phyloP scores from a whole-genome alignment of 2,113 vertebrate species.

The Charadrius vociferus region DNA sequence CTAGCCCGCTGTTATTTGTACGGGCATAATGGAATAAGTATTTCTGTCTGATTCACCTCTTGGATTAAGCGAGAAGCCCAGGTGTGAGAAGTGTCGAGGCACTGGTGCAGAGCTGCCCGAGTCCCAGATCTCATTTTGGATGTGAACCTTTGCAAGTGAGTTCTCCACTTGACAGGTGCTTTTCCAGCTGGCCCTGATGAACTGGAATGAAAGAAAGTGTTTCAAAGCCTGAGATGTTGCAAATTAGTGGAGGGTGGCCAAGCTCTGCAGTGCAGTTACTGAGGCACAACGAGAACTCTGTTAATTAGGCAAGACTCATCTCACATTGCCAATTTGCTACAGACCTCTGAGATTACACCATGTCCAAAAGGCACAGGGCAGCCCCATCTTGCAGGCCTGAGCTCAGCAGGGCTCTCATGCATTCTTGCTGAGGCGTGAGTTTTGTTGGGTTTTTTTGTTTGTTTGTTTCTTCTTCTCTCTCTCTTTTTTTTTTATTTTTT shows the following conservation, averaged over 20 bases:
- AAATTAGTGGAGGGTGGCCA: not conserved
- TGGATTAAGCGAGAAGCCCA: not conserved
- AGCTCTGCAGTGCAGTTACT: not conserved
- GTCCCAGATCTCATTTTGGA: not conserved
- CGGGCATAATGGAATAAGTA: not conserved
- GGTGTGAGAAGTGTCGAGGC: not conserved
- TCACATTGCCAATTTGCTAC: not conserved
- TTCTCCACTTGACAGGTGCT: not conserved
- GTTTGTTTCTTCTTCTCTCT: too few relatives aligned
- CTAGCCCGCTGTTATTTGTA: not conserved
- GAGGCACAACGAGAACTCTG: not conserved
- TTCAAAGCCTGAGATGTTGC: slow-evolving; percentile 9
- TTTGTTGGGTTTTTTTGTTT: too few relatives aligned
- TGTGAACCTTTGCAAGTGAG: not conserved
- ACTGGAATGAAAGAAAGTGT: not conserved
- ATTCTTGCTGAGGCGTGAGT: not conserved
- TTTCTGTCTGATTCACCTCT: not conserved
- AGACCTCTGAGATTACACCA: not conserved
- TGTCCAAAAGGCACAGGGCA: not conserved
- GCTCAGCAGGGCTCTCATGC: not conserved
- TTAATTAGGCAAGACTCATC: slow-evolving; percentile 34
- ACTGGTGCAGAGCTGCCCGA: not conserved
- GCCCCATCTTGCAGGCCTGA: not conserved
- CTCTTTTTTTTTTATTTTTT: too few relatives aligned
- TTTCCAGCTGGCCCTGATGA: slow-evolving; percentile 22